These are phyloP conservation scores for Tiliacea citrago DNA, from an alignment of 2,888 invertebrate genomes.

Conservation along the genomic window DNA sequence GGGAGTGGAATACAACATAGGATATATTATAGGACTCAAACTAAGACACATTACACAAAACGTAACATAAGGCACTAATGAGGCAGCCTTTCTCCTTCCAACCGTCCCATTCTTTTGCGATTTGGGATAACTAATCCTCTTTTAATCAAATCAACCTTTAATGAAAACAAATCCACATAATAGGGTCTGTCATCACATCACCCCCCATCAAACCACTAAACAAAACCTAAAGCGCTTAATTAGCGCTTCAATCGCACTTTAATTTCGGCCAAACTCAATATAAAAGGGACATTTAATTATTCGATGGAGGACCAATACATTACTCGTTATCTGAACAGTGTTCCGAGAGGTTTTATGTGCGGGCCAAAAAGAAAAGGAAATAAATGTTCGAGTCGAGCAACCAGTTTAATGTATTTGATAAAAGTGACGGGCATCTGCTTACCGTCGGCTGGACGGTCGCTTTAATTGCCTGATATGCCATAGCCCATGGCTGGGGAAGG, in stretches of 20 bases:
- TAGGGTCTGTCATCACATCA: conserved; percentile 13
- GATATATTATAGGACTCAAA: background rate
- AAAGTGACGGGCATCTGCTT: conserved; percentile 89
- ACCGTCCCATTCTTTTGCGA: background rate
- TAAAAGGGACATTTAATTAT: conserved; percentile 88
- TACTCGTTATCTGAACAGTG: conserved; percentile 84
- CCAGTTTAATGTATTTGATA: conserved; percentile 90
- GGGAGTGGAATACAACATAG: background rate
- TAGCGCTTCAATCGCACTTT: conserved; percentile 77
- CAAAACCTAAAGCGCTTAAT: conserved; percentile 78
- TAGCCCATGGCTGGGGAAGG: conserved; percentile 67
- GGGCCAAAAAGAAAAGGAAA: conserved; percentile 78
- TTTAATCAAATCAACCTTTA: conserved; percentile 14
- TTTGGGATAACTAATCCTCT: conserved; percentile 3
- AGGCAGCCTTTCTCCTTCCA: background rate
- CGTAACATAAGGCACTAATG: background rate
- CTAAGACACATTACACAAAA: too few species aligned
- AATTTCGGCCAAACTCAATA: conserved; percentile 76
- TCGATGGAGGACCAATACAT: conserved; percentile 84
- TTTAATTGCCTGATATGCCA: conserved; percentile 89
- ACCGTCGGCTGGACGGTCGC: conserved; percentile 81
- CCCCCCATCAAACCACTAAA: conserved; percentile 41
- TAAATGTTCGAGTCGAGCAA: conserved; percentile 85
- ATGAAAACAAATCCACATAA: conserved; percentile 35
- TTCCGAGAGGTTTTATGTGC: conserved; percentile 82